A percentile compares a stretch with the other conserved stretches of the same genome.
Conservation (phyloP, 2,113 vertebrate genomes). For the Alectura lathami region DNA sequence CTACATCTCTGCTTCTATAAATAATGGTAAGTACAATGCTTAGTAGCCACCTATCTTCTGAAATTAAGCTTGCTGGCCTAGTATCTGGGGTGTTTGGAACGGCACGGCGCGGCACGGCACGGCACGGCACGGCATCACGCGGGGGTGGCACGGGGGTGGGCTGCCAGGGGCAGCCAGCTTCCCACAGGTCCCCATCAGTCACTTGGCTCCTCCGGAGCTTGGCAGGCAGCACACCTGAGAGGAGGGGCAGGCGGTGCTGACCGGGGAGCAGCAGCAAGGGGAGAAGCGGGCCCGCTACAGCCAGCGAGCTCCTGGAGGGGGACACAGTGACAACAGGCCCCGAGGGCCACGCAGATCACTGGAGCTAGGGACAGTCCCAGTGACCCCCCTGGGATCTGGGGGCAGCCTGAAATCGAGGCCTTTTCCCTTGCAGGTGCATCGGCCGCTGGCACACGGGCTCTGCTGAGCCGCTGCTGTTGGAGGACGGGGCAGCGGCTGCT, state of each 20-base stretch:
- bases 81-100: background rate
- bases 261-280: background rate
- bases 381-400: accelerated
- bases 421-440: accelerated
- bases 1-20: background rate
- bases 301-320: too few species aligned
- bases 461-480: accelerated
- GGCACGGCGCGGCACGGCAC: background rate
- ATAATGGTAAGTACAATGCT: background rate
- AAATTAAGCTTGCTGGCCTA: background rate
- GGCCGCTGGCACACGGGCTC: accelerated
- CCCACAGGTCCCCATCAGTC: accelerated
- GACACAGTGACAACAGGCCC: too few species aligned
- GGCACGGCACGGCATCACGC: too few species aligned
- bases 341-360: accelerated
- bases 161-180: background rate
- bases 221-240: background rate
- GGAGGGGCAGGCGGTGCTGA: background rate
- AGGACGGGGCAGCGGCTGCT: accelerated
- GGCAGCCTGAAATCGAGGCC: accelerated
- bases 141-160: background rate
- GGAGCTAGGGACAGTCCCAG: accelerated
- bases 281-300: background rate
- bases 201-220: background rate
- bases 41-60: background rate